These are phyloP conservation scores for Eurois occulta DNA, from an alignment of 2,888 invertebrate species.

Conservation along the genomic window DNA sequence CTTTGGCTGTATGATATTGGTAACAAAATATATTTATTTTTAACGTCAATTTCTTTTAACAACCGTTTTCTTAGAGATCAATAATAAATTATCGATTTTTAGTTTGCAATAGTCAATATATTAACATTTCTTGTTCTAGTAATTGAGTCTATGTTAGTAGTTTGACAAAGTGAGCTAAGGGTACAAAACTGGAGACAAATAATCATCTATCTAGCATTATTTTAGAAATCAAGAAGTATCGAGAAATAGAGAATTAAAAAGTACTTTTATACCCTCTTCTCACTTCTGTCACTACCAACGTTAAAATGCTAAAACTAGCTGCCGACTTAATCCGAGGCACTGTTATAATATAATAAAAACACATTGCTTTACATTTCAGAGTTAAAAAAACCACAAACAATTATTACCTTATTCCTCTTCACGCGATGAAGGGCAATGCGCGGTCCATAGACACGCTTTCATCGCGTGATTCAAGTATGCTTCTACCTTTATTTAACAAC, in stretches of 20 bases:
- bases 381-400: constrained; percentile 35
- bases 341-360: constrained; percentile 36
- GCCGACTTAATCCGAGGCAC: constrained; percentile 40
- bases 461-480: constrained; percentile 27
- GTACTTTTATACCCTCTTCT: not conserved
- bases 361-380: constrained; percentile 23
- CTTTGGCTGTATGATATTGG: constrained; percentile 61
- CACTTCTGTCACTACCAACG: constrained; percentile 5
- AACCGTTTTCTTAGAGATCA: constrained; percentile 36
- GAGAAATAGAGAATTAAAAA: not conserved
- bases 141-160: constrained; percentile 15
- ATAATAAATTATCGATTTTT: constrained; percentile 18
- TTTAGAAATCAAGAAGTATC: not conserved
- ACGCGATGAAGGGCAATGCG: constrained; percentile 39
- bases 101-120: constrained; percentile 25
- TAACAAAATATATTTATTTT: constrained; percentile 52
- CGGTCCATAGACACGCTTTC: constrained; percentile 26
- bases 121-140: constrained; percentile 38
- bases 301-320: constrained; percentile 38
- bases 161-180: constrained; percentile 24
- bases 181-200: not conserved
- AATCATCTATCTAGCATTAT: not conserved
- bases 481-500: constrained; percentile 39
- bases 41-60: constrained; percentile 47
- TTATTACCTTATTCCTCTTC: constrained; percentile 1